phyloP scores from a whole-genome alignment of 2,113 vertebrate species.

The Isurus oxyrinchus region DNA sequence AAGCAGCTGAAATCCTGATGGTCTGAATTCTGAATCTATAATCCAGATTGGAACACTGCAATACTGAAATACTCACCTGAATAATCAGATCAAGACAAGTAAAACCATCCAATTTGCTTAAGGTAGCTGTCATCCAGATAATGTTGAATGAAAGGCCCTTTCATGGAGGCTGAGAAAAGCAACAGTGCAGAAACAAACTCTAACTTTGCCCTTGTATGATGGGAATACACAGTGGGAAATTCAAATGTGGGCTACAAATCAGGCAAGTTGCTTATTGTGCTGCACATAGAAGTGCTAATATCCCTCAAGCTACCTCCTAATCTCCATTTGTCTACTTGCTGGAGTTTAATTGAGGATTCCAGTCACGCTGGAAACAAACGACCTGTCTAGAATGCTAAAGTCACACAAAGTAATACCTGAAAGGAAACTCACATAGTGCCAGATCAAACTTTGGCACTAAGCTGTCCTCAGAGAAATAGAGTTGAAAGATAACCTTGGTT shows the following conservation, averaged over 20 bases:
- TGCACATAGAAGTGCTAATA: background rate
- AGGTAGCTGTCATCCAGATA: background rate
- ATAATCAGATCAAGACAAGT: background rate
- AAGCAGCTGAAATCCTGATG: background rate
- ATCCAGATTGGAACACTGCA: background rate
- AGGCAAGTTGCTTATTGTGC: background rate
- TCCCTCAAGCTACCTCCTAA: background rate
- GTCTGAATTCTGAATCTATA: background rate
- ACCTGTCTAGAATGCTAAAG: background rate
- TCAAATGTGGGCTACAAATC: background rate
- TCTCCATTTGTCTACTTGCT: background rate
- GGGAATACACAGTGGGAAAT: background rate
- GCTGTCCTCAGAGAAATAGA: background rate
- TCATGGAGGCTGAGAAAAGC: background rate
- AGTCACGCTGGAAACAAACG: background rate
- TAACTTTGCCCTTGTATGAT: background rate
- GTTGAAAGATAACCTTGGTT: background rate
- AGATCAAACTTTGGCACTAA: background rate
- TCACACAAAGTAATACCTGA: background rate
- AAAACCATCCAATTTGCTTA: background rate
- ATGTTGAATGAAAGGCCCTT: background rate
- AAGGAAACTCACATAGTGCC: background rate
- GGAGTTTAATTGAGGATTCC: background rate
- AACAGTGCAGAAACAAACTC: background rate
- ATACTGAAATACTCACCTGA: background rate